These are phyloP conservation scores for Clunio marinus DNA, from an alignment of 2,888 invertebrate genomes.

Conservation along the genomic window DNA sequence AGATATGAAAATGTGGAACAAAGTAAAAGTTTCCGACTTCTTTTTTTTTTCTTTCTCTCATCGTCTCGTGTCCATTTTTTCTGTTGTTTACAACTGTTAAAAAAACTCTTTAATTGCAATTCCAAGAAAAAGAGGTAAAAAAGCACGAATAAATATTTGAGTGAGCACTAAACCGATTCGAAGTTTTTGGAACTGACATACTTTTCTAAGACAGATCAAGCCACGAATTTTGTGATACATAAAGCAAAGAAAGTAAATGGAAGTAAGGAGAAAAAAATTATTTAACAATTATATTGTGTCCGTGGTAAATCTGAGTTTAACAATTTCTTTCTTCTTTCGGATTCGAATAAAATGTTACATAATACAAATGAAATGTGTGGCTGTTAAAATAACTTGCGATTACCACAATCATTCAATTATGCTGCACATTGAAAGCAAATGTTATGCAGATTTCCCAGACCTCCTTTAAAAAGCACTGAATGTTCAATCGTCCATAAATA, in stretches of 20 bases:
- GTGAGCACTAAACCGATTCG: not conserved
- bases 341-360: not conserved
- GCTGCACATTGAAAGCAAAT: not conserved
- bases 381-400: not conserved
- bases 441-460: not conserved
- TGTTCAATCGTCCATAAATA: too few relatives aligned
- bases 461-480: too few relatives aligned
- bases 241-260: not conserved
- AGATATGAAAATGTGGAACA: not conserved
- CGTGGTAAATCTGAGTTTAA: constrained; percentile 3
- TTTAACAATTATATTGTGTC: not conserved
- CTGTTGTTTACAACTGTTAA: too few relatives aligned
- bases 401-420: constrained; percentile 6
- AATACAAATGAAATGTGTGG: not conserved
- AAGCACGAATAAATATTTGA: too few relatives aligned
- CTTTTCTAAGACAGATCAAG: too few relatives aligned
- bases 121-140: not conserved
- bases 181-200: not conserved
- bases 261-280: constrained; percentile 4
- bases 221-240: not conserved
- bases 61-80: too few relatives aligned
- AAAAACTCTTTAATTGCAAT: not conserved
- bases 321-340: not conserved
- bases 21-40: constrained; percentile 19
- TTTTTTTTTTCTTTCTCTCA: too few relatives aligned